Evolutionary conservation across 2,797 vertebrate species (phyloP).

Genomic region (Iguana delicatissima): DNA sequence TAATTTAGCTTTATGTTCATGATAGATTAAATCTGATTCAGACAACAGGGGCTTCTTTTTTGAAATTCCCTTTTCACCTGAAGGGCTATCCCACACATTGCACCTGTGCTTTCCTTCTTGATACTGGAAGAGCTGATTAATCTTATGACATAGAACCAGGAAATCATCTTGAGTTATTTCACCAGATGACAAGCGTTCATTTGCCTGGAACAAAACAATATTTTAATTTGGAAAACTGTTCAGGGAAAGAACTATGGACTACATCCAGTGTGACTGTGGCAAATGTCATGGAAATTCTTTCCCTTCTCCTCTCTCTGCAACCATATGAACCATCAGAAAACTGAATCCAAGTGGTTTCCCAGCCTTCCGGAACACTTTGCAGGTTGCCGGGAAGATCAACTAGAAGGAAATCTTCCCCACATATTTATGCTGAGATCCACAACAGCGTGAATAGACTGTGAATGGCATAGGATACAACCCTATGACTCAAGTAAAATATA

Average conservation of each 20-base stretch:
- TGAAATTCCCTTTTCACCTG: conserved; percentile 81
- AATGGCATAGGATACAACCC: too few species aligned
- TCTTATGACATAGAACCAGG: conserved; percentile 94
- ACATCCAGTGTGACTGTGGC: neutral
- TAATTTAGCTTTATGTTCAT: conserved; percentile 95
- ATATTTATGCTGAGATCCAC: too few species aligned
- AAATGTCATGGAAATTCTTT: too few species aligned
- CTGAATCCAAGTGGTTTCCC: too few species aligned
- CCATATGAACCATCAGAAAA: too few species aligned
- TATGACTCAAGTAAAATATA: conserved; percentile 22
- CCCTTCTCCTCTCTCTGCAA: too few species aligned
- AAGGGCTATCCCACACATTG: conserved; percentile 86
- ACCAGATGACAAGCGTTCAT: conserved; percentile 88
- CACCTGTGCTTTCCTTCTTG: conserved; percentile 94
- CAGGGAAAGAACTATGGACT: neutral
- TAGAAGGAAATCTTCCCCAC: too few species aligned
- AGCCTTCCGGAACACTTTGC: too few species aligned
- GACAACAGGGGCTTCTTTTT: conserved; percentile 89
- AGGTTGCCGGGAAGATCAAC: too few species aligned
- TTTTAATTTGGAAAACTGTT: conserved; percentile 51
- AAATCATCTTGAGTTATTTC: conserved; percentile 96
- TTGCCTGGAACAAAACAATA: conserved; percentile 84
- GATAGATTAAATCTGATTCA: conserved; percentile 90
- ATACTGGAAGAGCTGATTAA: conserved; percentile 96
- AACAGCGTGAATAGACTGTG: too few species aligned